A percentile compares a stretch with the other conserved stretches of the same genome.
Conservation (phyloP, 2,888 invertebrate species). For the Polia nebulosa region DNA sequence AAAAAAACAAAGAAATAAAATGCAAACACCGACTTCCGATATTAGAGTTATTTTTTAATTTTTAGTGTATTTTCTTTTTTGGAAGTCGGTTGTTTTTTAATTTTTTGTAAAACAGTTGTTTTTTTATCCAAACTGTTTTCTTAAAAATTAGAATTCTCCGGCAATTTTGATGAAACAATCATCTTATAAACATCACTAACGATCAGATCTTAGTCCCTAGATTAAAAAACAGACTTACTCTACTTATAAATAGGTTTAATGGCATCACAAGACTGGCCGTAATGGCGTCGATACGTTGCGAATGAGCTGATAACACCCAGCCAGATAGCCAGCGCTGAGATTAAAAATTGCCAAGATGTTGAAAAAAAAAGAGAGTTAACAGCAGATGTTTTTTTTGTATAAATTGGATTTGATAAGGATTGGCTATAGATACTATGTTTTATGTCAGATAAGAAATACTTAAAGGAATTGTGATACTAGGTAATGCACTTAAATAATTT, state of each 20-base stretch:
- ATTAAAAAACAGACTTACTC: constrained; percentile 36
- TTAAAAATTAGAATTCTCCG: no score
- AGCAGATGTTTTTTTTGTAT: background rate
- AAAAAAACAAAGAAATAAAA: no score
- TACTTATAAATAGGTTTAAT: constrained; percentile 71
- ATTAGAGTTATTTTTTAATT: no score
- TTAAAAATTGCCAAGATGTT: constrained; percentile 39
- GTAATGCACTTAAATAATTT: no score
- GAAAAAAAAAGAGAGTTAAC: background rate
- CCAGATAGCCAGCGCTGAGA: constrained; percentile 50
- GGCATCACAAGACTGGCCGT: constrained; percentile 67
- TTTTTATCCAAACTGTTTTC: no score
- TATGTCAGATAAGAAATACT: background rate
- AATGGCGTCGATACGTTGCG: constrained; percentile 71
- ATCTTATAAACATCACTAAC: no score
- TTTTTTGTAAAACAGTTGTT: no score
- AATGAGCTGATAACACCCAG: constrained; percentile 70
- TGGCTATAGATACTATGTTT: background rate
- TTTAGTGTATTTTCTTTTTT: no score
- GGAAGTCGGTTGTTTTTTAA: no score
- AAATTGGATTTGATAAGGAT: constrained; percentile 9
- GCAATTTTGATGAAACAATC: no score
- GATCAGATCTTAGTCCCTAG: background rate
- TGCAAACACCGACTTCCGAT: no score
- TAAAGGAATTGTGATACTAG: background rate